phyloP scores from a whole-genome alignment of 2,113 vertebrate genomes.

The Rafetus swinhoei region DNA sequence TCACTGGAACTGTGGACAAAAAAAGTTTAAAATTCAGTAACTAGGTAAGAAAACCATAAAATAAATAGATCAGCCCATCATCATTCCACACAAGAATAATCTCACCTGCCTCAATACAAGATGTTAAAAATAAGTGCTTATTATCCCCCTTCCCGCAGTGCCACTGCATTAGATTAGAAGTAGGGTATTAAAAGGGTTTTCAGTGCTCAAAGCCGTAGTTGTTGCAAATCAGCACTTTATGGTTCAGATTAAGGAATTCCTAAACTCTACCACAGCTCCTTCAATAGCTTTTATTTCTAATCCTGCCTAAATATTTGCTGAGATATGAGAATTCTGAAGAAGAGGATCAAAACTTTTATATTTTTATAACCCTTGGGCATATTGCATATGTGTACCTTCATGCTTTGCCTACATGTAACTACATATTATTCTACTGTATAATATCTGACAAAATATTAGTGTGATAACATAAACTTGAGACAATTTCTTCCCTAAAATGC shows the following conservation, averaged over 20 bases:
- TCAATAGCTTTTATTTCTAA: constrained; percentile 8
- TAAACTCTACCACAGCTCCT: constrained; percentile 29
- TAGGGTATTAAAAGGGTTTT: constrained; percentile 50
- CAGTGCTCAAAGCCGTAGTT: constrained; percentile 36
- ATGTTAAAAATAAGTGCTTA: constrained; percentile 49
- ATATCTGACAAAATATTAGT: neutral
- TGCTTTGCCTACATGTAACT: neutral
- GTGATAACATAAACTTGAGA: neutral
- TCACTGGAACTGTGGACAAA: neutral
- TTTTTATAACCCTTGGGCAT: neutral
- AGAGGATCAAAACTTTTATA: constrained; percentile 8
- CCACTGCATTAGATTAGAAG: constrained; percentile 40
- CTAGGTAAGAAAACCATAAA: neutral
- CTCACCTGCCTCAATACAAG: constrained; percentile 14
- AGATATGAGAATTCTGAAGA: constrained; percentile 3
- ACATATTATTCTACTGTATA: neutral
- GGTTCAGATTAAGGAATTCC: constrained; percentile 18
- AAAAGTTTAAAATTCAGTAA: constrained; percentile 21
- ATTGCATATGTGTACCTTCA: neutral
- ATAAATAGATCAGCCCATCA: neutral
- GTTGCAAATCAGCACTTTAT: constrained; percentile 15
- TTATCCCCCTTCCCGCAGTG: constrained; percentile 2
- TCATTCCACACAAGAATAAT: constrained; percentile 7
- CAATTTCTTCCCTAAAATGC: neutral
- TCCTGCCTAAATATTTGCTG: neutral